These are phyloP conservation scores for Carcharodon carcharias DNA, from an alignment of 2,797 vertebrate genomes.

Conservation along the genomic window DNA sequence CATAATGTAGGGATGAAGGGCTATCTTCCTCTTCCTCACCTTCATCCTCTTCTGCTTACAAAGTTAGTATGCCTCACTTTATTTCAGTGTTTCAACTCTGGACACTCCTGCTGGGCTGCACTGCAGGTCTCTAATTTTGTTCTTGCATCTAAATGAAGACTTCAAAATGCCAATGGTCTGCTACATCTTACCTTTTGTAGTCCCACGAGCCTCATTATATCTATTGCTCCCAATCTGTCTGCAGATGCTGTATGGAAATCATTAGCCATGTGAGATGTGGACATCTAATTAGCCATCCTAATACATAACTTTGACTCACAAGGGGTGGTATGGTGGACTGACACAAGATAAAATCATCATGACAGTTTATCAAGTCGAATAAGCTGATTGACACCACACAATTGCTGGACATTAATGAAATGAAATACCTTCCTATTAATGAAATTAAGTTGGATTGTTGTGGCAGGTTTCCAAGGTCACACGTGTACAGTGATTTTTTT, in stretches of 20 bases:
- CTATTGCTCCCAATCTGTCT: background rate
- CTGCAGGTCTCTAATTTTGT: background rate
- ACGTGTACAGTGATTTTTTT: background rate
- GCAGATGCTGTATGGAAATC: background rate
- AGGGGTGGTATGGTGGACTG: background rate
- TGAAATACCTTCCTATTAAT: background rate
- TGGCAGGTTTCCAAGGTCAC: background rate
- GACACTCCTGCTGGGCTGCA: background rate
- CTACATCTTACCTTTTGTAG: background rate
- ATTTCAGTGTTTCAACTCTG: background rate
- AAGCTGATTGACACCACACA: background rate
- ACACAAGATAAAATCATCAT: conserved; percentile 1
- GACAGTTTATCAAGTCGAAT: background rate
- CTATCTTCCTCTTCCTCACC: background rate
- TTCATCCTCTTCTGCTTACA: background rate
- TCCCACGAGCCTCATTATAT: conserved; percentile 30
- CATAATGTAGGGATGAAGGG: background rate
- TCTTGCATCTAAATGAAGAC: background rate
- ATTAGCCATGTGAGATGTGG: background rate
- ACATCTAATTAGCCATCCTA: background rate
- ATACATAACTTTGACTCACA: background rate
- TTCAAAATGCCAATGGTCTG: background rate
- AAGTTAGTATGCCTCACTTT: background rate
- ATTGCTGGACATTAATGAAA: background rate
- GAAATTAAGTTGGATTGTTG: background rate